Evolutionary conservation across 2,113 vertebrate species (phyloP).

Genomic region (Beaufortia kweichowensis): DNA sequence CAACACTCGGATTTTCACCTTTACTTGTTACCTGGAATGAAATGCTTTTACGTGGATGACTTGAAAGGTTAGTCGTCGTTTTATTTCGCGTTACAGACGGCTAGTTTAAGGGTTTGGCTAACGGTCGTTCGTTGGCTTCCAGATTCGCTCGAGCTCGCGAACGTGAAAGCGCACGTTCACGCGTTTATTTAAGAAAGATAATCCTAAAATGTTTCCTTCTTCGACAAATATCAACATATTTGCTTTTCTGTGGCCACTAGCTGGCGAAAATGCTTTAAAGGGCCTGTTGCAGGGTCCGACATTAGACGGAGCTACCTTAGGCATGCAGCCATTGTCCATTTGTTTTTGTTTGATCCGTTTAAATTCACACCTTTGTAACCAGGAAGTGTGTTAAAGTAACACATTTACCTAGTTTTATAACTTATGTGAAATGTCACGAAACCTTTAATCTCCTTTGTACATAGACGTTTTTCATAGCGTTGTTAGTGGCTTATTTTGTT

Average conservation of each 20-base stretch:
- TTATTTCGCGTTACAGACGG: not conserved
- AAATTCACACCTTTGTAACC: constrained; percentile 8
- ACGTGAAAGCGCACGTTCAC: not conserved
- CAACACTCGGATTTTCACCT: not conserved
- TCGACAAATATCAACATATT: not conserved
- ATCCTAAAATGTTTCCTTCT: no score
- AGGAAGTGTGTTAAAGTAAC: constrained; percentile 16
- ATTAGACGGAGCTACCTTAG: constrained; percentile 21
- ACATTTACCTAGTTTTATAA: not conserved
- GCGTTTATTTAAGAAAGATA: not conserved
- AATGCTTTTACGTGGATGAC: constrained; percentile 49
- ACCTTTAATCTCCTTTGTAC: not conserved
- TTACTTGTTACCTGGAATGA: constrained; percentile 34
- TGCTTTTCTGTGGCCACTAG: not conserved
- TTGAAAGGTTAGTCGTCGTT: constrained; percentile 40
- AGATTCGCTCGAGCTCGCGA: not conserved
- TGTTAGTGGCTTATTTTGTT: not conserved
- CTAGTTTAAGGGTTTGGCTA: constrained; percentile 7
- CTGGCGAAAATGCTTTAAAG: constrained; percentile 17
- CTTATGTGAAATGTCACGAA: not conserved
- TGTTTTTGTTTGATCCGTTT: constrained; percentile 24
- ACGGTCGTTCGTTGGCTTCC: constrained; percentile 14
- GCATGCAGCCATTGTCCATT: constrained; percentile 33
- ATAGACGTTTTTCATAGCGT: not conserved
- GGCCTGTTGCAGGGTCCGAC: constrained; percentile 27